Evolutionary conservation across 2,797 vertebrate species (phyloP).

Genomic region (Luscinia megarhynchos): DNA sequence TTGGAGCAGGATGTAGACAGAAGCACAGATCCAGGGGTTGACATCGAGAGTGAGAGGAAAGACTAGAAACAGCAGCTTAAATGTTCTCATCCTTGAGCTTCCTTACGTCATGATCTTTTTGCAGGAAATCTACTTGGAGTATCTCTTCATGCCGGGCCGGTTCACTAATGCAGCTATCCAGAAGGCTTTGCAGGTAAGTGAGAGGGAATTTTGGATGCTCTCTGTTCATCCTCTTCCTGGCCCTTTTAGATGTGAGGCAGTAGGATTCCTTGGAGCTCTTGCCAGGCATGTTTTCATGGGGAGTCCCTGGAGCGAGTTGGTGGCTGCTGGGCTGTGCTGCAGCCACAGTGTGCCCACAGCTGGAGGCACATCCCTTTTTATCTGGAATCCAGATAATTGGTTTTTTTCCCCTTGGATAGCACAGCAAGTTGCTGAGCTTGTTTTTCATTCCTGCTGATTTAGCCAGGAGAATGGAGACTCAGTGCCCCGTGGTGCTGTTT

Average conservation of each 20-base stretch:
- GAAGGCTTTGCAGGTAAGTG: constrained; percentile 90
- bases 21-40: not conserved
- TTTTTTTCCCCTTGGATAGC: not conserved
- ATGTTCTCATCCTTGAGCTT: not conserved
- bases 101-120: not conserved
- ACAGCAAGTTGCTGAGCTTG: not conserved
- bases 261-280: not conserved
- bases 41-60: not conserved
- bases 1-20: not conserved
- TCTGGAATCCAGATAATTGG: not conserved
- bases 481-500: fast-evolving
- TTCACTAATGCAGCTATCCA: constrained; percentile 89
- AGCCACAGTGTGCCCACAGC: fast-evolving
- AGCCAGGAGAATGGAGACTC: not conserved
- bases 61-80: not conserved
- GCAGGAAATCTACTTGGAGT: constrained; percentile 91
- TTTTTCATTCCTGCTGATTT: not conserved
- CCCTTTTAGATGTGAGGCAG: not conserved
- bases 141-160: constrained; percentile 86
- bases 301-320: not conserved
- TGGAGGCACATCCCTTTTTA: fast-evolving
- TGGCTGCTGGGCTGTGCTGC: fast-evolving
- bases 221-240: not conserved
- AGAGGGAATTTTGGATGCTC: not conserved
- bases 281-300: not conserved